Conservation (phyloP, 2,113 vertebrate species). For the Centropus bengalensis region DNA sequence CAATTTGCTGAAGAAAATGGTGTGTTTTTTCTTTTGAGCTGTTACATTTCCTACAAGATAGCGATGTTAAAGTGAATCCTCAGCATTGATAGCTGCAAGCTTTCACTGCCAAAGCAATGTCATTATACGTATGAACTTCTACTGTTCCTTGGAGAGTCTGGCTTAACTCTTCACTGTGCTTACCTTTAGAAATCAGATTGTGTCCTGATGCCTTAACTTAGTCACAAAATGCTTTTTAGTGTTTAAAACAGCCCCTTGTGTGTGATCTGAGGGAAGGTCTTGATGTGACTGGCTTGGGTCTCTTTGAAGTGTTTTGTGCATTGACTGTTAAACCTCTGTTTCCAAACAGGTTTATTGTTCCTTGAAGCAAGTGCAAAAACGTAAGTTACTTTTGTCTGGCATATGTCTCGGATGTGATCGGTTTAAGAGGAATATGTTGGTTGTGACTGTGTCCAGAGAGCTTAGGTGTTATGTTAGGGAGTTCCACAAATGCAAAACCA, state of each 20-base stretch:
- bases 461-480: background rate
- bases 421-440: background rate
- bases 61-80: background rate
- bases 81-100: background rate
- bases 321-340: constrained; percentile 71
- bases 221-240: background rate
- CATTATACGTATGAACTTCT: background rate
- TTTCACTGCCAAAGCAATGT: background rate
- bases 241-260: background rate
- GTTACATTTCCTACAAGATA: background rate
- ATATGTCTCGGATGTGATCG: background rate
- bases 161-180: background rate
- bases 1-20: constrained; percentile 99
- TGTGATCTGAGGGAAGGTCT: background rate
- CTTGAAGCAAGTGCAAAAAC: constrained; percentile 98
- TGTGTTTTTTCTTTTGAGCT: constrained; percentile 65
- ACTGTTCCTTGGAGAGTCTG: background rate
- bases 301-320: background rate
- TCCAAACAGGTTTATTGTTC: constrained; percentile 89
- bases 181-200: background rate
- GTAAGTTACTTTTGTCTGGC: constrained; percentile 78
- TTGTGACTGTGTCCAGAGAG: background rate
- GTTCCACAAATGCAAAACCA: background rate
- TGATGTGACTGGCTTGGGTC: background rate
- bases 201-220: background rate